Base-by-base conservation (phyloP, 2,113 vertebrate genomes). In the Triplophysa rosa region DNA sequence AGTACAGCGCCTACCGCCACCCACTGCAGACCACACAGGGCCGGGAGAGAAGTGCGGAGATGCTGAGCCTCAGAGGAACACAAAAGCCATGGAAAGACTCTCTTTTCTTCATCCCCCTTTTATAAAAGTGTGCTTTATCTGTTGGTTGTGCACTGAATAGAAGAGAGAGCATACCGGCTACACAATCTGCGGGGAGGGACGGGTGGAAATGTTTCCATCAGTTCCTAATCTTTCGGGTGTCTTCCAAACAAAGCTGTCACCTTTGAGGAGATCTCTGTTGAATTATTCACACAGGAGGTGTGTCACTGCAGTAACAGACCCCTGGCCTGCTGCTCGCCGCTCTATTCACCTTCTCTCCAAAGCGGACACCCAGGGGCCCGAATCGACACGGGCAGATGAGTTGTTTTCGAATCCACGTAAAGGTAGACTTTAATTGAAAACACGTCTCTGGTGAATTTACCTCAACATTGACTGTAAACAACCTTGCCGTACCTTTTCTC, bases 41-140 rank as follows among this genome's bases (percentile, higher is more conserved):
- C 88, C 87, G 84, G 83, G 83, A 82, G 85, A 84, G 65, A 24
- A 4, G 59, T 40, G 33, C 49, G 3, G 65, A 11, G 11, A 8
- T 63, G 67, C 16, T 26, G 78, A 77, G 40, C 66, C 85, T 82
- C 83, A 71, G 37, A 54, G 42, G 26, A 67, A 68, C 40, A 67
- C 24, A 75, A 73, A 83, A 40, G 77, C 45, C 62, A 63, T 16
- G 7, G 9, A 29, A 29, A 63, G 26, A 29, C 5, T 29, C 47
- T 58, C 47, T 62, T 52, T 70, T 52, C 47, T 63, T 75, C 72
- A 16, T 76, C 23, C n/a, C 45, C 61, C 45, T 52, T 76, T 54
- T 54, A 65, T 54, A 65, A 65, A 76, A 65, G 62, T 49, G 12
- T 65, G 7, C 26, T 76, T 76, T 76, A 37, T 76, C 73, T 76